Base-by-base conservation (phyloP, 2,113 vertebrate species). In the Alectura lathami region DNA sequence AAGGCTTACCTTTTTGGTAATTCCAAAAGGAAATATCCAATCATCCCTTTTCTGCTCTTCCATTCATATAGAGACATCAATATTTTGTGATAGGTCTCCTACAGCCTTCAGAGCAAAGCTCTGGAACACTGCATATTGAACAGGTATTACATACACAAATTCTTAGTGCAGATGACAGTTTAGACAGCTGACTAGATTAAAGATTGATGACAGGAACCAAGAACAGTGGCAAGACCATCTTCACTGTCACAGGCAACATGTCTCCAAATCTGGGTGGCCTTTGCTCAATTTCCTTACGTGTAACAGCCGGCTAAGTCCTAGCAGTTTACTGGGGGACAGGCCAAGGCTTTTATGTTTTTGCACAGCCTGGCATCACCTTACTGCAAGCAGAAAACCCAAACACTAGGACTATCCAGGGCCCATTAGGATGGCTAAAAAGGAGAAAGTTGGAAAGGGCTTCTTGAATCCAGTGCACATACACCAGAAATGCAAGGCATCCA, bases 261-360 rank as follows among this genome's bases (percentile, higher is more conserved):
- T 6, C 45, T 36, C n/a, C 38, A 53, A 15, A n/a, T 51, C 20
- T 53, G 30, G 0, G 9, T 11, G 17, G 36, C 47, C 40, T 60
- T 34, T 77, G 42, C 69, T 67, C 42, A 62, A 20, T 30, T 21
- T 48, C 1, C 0, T 56, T 36, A 56, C 0, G 0, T 6, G 20
- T 11, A 3, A n/a, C 29, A 82, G 48, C 14, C 42, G 45, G 47
- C 59, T 56, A 82, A n/a, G 45, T 15, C 59, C 21, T 24, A 67
- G 36, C n/a, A 8, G 24, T 14, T 30, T 24, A 17, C 0, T 54
- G 11, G 11, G 10, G 10, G 32, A n/a, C 7, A 23, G 27, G 32
- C 17, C 32, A 34, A 64, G n/a, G 34, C 30, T 72, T 48, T 27
- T 24, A 2, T 1, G 59, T 36, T n/a, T 36, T 62, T 57, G 42